Conservation (phyloP, 2,797 vertebrate species). For the Oreochromis mossambicus region DNA sequence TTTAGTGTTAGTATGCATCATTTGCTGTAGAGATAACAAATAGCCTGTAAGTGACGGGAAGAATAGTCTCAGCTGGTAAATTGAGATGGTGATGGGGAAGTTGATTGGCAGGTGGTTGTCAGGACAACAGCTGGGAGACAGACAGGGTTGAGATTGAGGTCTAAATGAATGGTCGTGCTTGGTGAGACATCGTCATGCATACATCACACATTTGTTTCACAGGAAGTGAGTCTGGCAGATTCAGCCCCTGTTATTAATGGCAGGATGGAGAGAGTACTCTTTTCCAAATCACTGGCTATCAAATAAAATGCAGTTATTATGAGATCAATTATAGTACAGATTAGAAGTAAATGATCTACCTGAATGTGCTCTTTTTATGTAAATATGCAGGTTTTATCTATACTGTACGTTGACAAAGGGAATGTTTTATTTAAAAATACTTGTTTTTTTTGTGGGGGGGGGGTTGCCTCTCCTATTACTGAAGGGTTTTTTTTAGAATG, state of each 20-base stretch:
- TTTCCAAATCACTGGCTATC: background rate
- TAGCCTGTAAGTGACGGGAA: constrained; percentile 13
- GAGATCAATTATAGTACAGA: background rate
- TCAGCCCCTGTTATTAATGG: background rate
- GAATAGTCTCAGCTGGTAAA: constrained; percentile 33
- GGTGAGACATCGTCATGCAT: constrained; percentile 10
- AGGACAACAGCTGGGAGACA: constrained; percentile 51
- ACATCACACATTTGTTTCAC: constrained; percentile 1
- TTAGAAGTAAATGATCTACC: background rate
- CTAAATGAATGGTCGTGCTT: constrained; percentile 58
- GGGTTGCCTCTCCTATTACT: background rate
- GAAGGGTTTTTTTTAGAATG: rapidly evolving
- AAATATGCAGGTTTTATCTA: background rate
- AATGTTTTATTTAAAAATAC: background rate
- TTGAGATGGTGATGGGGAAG: background rate
- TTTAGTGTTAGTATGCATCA: constrained; percentile 23
- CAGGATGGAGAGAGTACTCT: background rate
- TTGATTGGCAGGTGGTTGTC: constrained; percentile 55
- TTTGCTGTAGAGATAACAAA: constrained; percentile 29
- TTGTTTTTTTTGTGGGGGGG: rapidly evolving
- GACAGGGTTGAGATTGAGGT: constrained; percentile 43
- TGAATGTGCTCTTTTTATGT: background rate
- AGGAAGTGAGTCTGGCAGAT: background rate
- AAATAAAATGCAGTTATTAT: background rate
- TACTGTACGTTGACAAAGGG: background rate